phyloP scores from a whole-genome alignment of 2,113 vertebrate genomes.

The Nestor notabilis region DNA sequence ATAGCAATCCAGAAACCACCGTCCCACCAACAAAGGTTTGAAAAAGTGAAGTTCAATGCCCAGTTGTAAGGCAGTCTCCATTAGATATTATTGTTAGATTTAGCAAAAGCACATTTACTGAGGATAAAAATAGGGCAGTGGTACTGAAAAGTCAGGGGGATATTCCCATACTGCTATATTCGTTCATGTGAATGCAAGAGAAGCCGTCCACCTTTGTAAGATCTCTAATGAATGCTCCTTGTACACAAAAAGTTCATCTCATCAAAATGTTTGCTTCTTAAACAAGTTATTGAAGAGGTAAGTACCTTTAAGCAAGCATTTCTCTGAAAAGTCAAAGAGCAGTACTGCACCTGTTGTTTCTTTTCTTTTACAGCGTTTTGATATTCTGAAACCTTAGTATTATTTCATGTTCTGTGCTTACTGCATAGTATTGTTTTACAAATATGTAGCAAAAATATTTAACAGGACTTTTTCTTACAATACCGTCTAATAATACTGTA shows the following conservation, averaged over 20 bases:
- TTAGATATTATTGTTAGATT: constrained; percentile 33
- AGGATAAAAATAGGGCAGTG: not conserved
- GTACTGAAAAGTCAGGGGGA: not conserved
- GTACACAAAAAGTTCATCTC: constrained; percentile 34
- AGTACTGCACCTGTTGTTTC: constrained; percentile 2
- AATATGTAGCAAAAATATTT: not conserved
- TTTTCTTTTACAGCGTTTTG: not conserved
- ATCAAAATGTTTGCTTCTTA: not conserved
- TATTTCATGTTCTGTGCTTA: not conserved
- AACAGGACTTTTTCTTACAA: not conserved
- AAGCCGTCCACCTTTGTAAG: constrained; percentile 9
- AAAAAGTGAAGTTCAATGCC: constrained; percentile 41
- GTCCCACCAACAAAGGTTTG: constrained; percentile 39
- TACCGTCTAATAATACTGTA: not conserved
- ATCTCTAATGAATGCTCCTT: not conserved
- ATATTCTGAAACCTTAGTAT: not conserved
- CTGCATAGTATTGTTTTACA: not conserved
- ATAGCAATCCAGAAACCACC: constrained; percentile 56
- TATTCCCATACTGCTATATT: not conserved
- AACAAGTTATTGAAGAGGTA: constrained; percentile 15
- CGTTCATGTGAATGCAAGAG: constrained; percentile 14
- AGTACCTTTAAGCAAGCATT: constrained; percentile 28
- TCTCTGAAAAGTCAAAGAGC: not conserved
- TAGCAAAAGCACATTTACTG: not conserved
- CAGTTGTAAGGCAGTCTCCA: constrained; percentile 8